Evolutionary conservation across 2,888 invertebrate genomes (phyloP).

Genomic region (Agrenia bidenticulata): DNA sequence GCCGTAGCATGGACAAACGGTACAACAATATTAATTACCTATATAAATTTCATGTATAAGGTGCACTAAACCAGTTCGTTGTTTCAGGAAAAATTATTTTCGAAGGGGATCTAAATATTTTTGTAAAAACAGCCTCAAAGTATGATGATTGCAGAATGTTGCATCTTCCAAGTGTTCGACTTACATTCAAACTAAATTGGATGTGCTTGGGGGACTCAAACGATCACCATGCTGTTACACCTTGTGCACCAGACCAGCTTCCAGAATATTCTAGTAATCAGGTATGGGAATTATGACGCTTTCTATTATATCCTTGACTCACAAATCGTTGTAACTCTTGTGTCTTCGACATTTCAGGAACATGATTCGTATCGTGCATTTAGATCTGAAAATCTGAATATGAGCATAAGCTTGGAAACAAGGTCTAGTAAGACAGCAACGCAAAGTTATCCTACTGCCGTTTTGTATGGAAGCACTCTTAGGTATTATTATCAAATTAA

Average conservation of each 20-base stretch:
- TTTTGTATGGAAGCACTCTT: constrained; percentile 89
- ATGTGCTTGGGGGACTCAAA: constrained; percentile 87
- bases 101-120: constrained; percentile 91
- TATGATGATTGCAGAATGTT: constrained; percentile 96
- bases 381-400: constrained; percentile 79
- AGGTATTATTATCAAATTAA: constrained; percentile 58
- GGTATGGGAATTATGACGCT: too few relatives aligned
- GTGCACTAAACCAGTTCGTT: constrained; percentile 25
- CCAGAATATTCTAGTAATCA: constrained; percentile 97
- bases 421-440: constrained; percentile 61
- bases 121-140: constrained; percentile 94
- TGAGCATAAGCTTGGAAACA: constrained; percentile 76
- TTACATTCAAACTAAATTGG: constrained; percentile 85
- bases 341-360: too few relatives aligned
- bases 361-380: constrained; percentile 96
- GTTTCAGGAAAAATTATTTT: constrained; percentile 76
- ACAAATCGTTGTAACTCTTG: too few relatives aligned
- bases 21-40: constrained; percentile 50
- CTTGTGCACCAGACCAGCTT: constrained; percentile 92
- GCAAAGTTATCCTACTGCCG: constrained; percentile 68
- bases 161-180: constrained; percentile 83
- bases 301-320: too few relatives aligned
- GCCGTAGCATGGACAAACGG: constrained; percentile 96
- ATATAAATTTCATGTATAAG: not conserved
- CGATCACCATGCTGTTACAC: constrained; percentile 92